Base-by-base conservation (phyloP, 2,797 vertebrate species). In the Halcyon chelicuti region DNA sequence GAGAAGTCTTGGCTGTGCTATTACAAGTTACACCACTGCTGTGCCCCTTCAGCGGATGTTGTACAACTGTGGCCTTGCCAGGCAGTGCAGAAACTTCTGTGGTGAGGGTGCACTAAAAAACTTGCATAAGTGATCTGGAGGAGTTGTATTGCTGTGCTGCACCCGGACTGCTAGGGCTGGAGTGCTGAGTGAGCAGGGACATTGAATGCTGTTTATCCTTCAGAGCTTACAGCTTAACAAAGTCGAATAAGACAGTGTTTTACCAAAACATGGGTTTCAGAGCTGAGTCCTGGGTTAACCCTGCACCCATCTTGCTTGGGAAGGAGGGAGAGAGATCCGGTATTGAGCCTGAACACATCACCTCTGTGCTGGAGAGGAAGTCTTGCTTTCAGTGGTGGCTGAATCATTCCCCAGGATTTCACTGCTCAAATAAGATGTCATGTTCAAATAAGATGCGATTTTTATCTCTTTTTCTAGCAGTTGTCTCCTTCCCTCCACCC, bases 351-450 rank as follows among this genome's bases (percentile, higher is more conserved):
- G 76, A 84, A 22, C 39, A 60, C 21, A 15, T 29, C 25, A 26
- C n/a, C 49, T 51, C 29, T 23, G 7, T 51, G 73, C 60, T 80
- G 72, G 55, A 37, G 74, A 86, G 86, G 84, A 89, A 68, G 57
- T 49, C 29, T 77, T 40, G 35, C 11, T 60, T 88, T 88, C 37
- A 62, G 54, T 1, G 4, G 70, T 28, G 47, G 8, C 63, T 94
- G 91, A 96, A 81, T 92, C 90, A 86, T 49, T 57, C 52, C 52
- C 17, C 73, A 35, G 68, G 75, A 62, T 86, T 94, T 94, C 63
- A 46, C 75, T 82, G 78, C 17, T 74, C 72, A 93, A 77, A 84
- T 68, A 88, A 73, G 52, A 4, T 23, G 61, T 9, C 0, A 0
- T 84, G 63, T 77, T 90, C 77, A 95, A 88, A 80, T 44, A 92